phyloP scores from a whole-genome alignment of 1,140 invertebrate species.

The Thereuonema tuberculata region DNA sequence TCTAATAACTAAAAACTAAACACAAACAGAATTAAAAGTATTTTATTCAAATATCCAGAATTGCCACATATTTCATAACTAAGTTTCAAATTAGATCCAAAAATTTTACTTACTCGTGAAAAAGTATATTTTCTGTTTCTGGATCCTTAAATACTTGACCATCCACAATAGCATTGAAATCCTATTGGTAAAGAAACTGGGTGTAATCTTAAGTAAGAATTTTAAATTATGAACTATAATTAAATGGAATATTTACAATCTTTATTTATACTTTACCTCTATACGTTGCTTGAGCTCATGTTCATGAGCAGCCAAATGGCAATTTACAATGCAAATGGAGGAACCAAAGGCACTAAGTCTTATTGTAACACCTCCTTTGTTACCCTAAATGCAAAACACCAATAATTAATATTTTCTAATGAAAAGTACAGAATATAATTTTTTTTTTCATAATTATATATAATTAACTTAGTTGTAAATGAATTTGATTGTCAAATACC shows the following conservation, averaged over 20 bases:
- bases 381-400: conserved; percentile 51
- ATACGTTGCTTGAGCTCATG: conserved; percentile 61
- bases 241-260: neutral
- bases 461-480: too few relatives aligned
- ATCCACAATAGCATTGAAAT: conserved; percentile 64
- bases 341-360: conserved; percentile 71
- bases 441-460: too few relatives aligned
- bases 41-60: neutral
- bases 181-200: conserved; percentile 29
- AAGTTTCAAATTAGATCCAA: too few relatives aligned
- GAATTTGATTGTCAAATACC: too few relatives aligned
- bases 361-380: conserved; percentile 83
- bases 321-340: conserved; percentile 73
- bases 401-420: conserved; percentile 8
- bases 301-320: conserved; percentile 77
- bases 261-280: conserved; percentile 25
- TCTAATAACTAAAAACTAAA: too few relatives aligned
- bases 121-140: conserved; percentile 66
- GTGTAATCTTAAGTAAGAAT: too few relatives aligned
- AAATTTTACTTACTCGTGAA: conserved; percentile 58
- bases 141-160: conserved; percentile 40
- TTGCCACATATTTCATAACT: too few relatives aligned
- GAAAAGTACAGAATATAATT: too few relatives aligned
- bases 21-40: neutral
- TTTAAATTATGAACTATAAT: too few relatives aligned